Evolutionary conservation across 2,113 vertebrate species (phyloP).

Genomic region (Tonatia bakeri): DNA sequence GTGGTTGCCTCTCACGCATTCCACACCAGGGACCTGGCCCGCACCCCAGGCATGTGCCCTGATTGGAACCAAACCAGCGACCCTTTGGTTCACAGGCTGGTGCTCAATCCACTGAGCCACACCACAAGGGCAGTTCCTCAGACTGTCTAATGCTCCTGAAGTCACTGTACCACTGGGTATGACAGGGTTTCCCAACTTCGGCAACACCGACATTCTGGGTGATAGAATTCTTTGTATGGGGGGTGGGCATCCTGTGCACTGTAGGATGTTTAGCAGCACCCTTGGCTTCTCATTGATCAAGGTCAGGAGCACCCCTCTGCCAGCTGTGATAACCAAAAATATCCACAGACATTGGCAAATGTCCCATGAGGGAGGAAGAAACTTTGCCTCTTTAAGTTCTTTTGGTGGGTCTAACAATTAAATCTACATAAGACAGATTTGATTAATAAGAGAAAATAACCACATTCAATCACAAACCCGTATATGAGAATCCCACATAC

Average conservation of each 20-base stretch:
- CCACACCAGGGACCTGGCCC: no score
- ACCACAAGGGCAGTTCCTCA: neutral
- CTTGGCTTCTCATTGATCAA: neutral
- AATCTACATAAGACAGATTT: neutral
- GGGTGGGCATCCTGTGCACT: neutral
- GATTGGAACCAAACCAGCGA: no score
- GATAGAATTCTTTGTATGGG: neutral
- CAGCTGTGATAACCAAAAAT: neutral
- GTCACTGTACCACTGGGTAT: neutral
- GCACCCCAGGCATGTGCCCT: no score
- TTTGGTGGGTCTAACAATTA: neutral
- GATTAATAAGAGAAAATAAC: neutral
- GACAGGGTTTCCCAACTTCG: neutral
- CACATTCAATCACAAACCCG: neutral
- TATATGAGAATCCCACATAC: neutral
- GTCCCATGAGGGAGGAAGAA: neutral
- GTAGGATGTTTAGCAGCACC: neutral
- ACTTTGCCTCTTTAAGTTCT: neutral
- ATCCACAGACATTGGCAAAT: neutral
- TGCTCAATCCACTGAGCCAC: no score
- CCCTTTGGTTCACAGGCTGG: no score
- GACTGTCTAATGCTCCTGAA: neutral
- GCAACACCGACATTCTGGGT: neutral
- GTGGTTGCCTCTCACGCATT: no score
- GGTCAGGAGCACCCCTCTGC: neutral